phyloP scores from a whole-genome alignment of 2,113 vertebrate genomes.

The Atherinomorus stipes region DNA sequence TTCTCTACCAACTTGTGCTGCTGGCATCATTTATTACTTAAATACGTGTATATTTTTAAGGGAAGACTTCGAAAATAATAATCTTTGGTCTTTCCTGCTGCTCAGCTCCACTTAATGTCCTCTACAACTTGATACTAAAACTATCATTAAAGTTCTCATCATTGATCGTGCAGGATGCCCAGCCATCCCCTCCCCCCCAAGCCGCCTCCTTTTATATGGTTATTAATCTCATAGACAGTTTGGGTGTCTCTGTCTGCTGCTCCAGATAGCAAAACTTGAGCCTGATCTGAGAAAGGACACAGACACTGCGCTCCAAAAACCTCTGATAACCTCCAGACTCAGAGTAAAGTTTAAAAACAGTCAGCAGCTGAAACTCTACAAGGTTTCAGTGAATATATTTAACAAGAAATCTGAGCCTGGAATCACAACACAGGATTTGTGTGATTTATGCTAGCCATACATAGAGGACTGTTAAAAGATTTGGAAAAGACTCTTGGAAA shows the following conservation, averaged over 20 bases:
- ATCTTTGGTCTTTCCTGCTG: too few relatives aligned
- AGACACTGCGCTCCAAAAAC: conserved; percentile 21
- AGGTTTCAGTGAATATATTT: background rate
- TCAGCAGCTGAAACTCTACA: background rate
- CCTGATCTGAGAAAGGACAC: conserved; percentile 12
- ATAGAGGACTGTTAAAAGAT: too few relatives aligned
- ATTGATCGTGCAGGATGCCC: background rate
- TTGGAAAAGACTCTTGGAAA: too few relatives aligned
- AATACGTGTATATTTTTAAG: too few relatives aligned
- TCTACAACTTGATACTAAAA: background rate
- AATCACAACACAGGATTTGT: background rate
- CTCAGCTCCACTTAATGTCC: too few relatives aligned
- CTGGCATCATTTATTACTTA: too few relatives aligned
- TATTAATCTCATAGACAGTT: conserved; percentile 62
- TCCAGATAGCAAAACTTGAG: conserved; percentile 49
- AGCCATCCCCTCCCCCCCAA: conserved; percentile 12
- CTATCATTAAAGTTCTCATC: background rate
- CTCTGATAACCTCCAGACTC: background rate
- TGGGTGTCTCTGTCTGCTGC: conserved; percentile 45
- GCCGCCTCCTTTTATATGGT: conserved; percentile 28
- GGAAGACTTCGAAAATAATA: too few relatives aligned
- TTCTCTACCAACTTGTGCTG: too few relatives aligned
- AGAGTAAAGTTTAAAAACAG: background rate
- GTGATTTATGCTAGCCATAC: too few relatives aligned
- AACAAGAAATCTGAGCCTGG: background rate